Base-by-base conservation (phyloP, 2,888 invertebrate species). In the Callyntrura guangdongensis region DNA sequence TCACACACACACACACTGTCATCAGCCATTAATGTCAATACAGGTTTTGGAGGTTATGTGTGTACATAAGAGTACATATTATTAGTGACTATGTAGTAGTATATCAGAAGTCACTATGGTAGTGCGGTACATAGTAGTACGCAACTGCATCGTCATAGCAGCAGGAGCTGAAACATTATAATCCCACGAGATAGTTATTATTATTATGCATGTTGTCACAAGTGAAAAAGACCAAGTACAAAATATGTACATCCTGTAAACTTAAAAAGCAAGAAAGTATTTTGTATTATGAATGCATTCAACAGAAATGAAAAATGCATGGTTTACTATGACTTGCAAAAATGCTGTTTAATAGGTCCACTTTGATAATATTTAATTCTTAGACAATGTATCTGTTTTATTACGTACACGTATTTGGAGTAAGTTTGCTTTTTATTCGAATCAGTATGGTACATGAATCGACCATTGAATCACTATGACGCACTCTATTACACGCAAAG, bases 21-120 rank as follows among this genome's bases (percentile, higher is more conserved):
- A 81, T 90, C 81, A 59, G 53, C 85, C 81, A 90, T 86, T 86
- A 90, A 69, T 86, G 86, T 81, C 85, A 90, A 90, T 90, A 90
- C 90, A 90, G 90, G 90, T 90, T 90, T 90, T 79, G 47, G 45
- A 69, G 45, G 69, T 84, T 77, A 77, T 85, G 79, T 67, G 77
- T 59, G 56, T 86, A 56, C 79, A 79, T 56, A 25, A 36, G 64
- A 87, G 79, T 81, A 56, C 79, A 79, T 56, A 25, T 4, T 47
- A 87, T 64, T 81, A 87, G 36, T 36, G 36, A 36, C 36, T 36
- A n/a, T n/a, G n/a, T n/a, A 36, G 36, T 36, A 36, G 36, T 36
- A 36, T 36, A 36, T 36, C 36, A 20, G 49, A n/a, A 72, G 49
- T 27, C n/a, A n/a, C n/a, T n/a, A n/a, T n/a, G n/a, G n/a, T n/a